Evolutionary conservation across 2,888 invertebrate genomes (phyloP), one percentile per base, ranked within the genome.

Genomic region (Enchytraeus crypticus): DNA sequence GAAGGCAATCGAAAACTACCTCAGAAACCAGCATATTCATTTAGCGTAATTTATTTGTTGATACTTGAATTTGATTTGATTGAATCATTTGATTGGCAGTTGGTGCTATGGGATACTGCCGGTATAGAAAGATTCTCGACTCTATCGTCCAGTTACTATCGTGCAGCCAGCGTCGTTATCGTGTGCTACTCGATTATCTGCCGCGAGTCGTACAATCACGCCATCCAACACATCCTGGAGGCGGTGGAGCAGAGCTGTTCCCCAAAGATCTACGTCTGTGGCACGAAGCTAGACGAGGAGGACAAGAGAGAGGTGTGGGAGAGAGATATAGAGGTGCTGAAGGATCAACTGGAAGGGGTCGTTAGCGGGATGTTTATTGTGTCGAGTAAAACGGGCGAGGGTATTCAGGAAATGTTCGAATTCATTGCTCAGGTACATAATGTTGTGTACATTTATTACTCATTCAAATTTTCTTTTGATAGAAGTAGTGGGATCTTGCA

Each of bases 61-160:
- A n/a, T n/a, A n/a, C n/a, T n/a, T n/a, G n/a, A n/a, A n/a, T n/a
- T n/a, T n/a, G n/a, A n/a, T n/a, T n/a, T n/a, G n/a, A n/a, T n/a
- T 45, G 29, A 14, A 55, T 55, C 18, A 38, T 55, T 18, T 55
- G 30, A 5, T 11, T 21, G 46, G 55, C 78, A 93, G 92, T 81
- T 95, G 65, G 92, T 92, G 81, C 81, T 95, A 69, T 95, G 93
- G 92, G 95, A 95, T 77, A 95, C 95, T 43, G 93, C 92, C 69
- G 93, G 93, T 54, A 92, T 95, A 90, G 95, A 95, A 80, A 84
- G 93, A 71, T 92, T 93, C 66, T 92, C 92, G 51, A 92, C 92
- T 2, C 89, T 95, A 26, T 93, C 93, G 14, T 90, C 91, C 32
- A 91, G 90, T 75, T 95, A 95, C 77, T 95, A 92, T 78, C 92